Base-by-base conservation (phyloP, 2,888 invertebrate species). In the Netelia melanura region DNA sequence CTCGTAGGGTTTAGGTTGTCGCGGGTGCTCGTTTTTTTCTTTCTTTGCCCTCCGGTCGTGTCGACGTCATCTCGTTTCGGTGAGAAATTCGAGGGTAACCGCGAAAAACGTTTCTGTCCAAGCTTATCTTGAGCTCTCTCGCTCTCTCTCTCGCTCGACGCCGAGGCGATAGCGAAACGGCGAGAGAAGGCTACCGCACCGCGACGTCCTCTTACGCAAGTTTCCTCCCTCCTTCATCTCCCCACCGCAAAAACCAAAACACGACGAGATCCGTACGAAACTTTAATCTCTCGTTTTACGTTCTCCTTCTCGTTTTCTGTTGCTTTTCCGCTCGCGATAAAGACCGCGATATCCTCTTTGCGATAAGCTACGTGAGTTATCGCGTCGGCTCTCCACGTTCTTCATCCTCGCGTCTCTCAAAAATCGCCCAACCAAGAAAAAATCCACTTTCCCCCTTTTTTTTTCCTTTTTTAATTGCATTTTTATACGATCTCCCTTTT, bases 21-120 rank as follows among this genome's bases (percentile, higher is more conserved):
- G 17, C 17, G 43, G 68, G 11, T 68, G 58, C 56, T 14, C n/a
- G 52, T 0, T 2, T 17, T 58, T 38, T 21, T 48, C 14, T 6
- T 38, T 65, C 44, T 25, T 68, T 52, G 14, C 58, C 56, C 5
- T 44, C 44, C 11, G 3, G n/a, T 21, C 21, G 21, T 44, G 30
- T 54, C 38, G 21, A 64, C 54, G 1, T 38, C 30, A 9, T 52
- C 17, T 72, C 30, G 65, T 21, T 44, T 48, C 48, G 21, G n/a
- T 30, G 30, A 30, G 30, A 30, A 21, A 62, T 64, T 62, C 25
- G 44, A 61, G 61, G 52, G 25, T 38, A 77, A 78, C 58, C 64
- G 38, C 58, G 67, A 61, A 74, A 67, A 74, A 65, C 43, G 48
- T 70, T 70, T 48, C 11, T 30, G 30, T 30, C 30, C 30, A 3